A percentile compares a stretch with the other conserved stretches of the same genome.
Conservation (phyloP, 2,113 vertebrate species). For the Sinocyclocheilus grahami region DNA sequence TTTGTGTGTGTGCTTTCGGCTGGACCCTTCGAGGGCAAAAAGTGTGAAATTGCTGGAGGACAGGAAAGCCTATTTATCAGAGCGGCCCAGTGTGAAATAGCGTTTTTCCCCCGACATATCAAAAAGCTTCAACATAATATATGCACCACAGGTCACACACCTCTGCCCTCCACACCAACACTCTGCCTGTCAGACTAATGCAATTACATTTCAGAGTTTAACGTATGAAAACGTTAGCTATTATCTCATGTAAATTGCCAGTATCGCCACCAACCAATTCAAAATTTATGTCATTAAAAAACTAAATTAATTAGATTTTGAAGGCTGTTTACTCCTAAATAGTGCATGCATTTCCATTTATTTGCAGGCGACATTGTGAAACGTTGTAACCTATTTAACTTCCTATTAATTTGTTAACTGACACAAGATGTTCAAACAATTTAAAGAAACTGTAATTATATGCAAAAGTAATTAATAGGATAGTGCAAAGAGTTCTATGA, state of each 20-base stretch:
- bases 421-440: neutral
- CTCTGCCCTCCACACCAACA: constrained; percentile 64
- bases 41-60: constrained; percentile 80
- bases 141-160: constrained; percentile 71
- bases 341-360: neutral
- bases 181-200: constrained; percentile 31
- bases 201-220: constrained; percentile 37
- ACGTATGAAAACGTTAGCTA: neutral
- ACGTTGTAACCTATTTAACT: neutral
- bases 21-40: constrained; percentile 73
- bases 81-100: constrained; percentile 83
- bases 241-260: neutral
- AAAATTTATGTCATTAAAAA: neutral
- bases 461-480: neutral
- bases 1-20: constrained; percentile 53
- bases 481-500: neutral
- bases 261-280: neutral
- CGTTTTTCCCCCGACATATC: constrained; percentile 73
- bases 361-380: neutral
- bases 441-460: neutral
- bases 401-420: neutral
- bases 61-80: constrained; percentile 83
- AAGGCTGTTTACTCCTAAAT: neutral
- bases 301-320: neutral
- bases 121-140: constrained; percentile 84